Evolutionary conservation across 2,113 vertebrate species (phyloP), one percentile per base, ranked within the genome.

Genomic region (Tyrannus savana): DNA sequence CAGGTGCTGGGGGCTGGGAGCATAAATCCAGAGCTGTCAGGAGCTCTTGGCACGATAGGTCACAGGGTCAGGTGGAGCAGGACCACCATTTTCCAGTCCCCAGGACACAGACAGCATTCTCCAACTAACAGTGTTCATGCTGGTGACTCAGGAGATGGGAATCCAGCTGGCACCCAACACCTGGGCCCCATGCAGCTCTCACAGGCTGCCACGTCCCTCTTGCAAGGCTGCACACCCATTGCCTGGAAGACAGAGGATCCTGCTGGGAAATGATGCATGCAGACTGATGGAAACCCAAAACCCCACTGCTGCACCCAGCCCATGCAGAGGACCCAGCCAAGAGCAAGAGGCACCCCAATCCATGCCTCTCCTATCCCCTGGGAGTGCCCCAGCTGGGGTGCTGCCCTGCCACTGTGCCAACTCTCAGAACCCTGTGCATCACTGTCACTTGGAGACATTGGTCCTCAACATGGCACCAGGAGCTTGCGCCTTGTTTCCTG

Each of bases 21-120:
- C 37, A 81, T 95, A 87, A 96, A 97, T 95, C 52, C 33, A 77
- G 69, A 47, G 44, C 84, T 93, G 89, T 84, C 50, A 6, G 15
- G 53, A 90, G 53, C 37, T 93, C 39, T 41, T 4, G 0, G 82
- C 84, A 90, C 0, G 28, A 46, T 58, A 79, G 72, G 90, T 79
- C 84, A 84, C 7, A 7, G 68, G 79, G 88, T 94, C 86, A 94
- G 46, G 62, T 80, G n/a, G 86, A 83, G 9, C 33, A 82, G 50
- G 37, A 83, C 71, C 37, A 2, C 50, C 59, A 74, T 46, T 92
- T 92, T 96, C 88, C 92, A 95, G 52, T 67, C 30, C 35, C 55
- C 23, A 28, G 42, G 41, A 80, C 87, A 94, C 1, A 12, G 37
- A 69, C 1, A 0, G 41, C 0, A 33, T 0, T 83, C 58, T 88